Conservation (phyloP, 2,797 vertebrate genomes). For the Lacerta bilineata region DNA sequence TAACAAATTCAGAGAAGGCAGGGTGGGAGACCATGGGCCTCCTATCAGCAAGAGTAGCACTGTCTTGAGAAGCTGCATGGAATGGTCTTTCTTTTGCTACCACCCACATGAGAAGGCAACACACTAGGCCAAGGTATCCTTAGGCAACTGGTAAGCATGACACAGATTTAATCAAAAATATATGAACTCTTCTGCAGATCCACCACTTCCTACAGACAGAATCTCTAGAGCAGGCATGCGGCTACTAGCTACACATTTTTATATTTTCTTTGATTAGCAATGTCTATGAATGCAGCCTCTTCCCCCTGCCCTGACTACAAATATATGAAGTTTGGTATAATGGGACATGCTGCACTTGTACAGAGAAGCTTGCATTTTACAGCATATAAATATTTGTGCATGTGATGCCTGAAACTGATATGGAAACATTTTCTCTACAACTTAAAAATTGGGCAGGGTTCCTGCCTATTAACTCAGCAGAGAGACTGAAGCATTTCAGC, state of each 20-base stretch:
- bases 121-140: neutral
- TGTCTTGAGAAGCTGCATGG: neutral
- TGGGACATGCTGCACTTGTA: neutral
- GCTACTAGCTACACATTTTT: neutral
- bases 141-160: neutral
- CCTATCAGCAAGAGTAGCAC: neutral
- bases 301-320: neutral
- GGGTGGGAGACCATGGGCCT: neutral
- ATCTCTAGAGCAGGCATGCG: neutral
- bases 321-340: neutral
- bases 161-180: neutral
- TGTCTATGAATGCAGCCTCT: neutral
- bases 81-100: neutral
- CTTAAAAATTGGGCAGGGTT: neutral
- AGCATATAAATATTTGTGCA: neutral
- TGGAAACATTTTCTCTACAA: slow-evolving; percentile 4
- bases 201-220: neutral
- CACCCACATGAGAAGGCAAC: neutral
- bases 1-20: neutral
- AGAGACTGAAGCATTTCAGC: neutral
- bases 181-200: neutral
- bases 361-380: neutral
- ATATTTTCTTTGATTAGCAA: neutral
- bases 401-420: neutral
- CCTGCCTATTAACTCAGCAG: neutral